These are phyloP conservation scores for Reticulitermes lucifugus DNA, from an alignment of 2,888 invertebrate species.

Conservation along the genomic window DNA sequence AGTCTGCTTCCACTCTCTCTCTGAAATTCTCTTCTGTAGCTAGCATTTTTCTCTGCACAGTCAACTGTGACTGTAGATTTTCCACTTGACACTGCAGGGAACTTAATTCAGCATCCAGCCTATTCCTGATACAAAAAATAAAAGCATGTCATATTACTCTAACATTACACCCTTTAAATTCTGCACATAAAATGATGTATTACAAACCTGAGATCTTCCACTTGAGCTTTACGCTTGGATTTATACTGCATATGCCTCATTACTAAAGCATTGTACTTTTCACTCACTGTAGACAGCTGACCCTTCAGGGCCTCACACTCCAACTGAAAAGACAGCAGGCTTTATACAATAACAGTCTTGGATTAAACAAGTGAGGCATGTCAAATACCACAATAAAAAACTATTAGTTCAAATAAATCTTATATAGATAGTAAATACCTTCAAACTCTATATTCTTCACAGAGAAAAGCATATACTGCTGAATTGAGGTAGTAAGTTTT, in stretches of 20 bases:
- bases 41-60: conserved; percentile 58
- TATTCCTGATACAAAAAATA: conserved; percentile 54
- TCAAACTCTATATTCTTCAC: too few relatives aligned
- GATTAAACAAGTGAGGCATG: too few relatives aligned
- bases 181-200: too few relatives aligned
- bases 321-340: conserved; percentile 54
- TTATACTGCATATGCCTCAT: conserved; percentile 59
- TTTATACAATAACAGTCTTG: neutral
- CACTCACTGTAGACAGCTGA: conserved; percentile 57
- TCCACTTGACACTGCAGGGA: conserved; percentile 58
- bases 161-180: too few relatives aligned
- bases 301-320: conserved; percentile 58
- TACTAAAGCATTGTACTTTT: conserved; percentile 59
- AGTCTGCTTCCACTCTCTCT: conserved; percentile 59
- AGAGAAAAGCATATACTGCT: too few relatives aligned
- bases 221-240: conserved; percentile 59
- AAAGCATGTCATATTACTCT: neutral
- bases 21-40: conserved; percentile 59
- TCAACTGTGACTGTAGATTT: conserved; percentile 58
- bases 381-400: neutral
- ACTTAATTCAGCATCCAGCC: conserved; percentile 57
- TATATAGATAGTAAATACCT: too few relatives aligned
- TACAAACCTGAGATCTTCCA: conserved; percentile 58
- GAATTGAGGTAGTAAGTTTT: too few relatives aligned
- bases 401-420: too few relatives aligned